Evolutionary conservation across 2,797 vertebrate genomes (phyloP), one percentile per base, ranked within the genome.

Genomic region (Channa striata): DNA sequence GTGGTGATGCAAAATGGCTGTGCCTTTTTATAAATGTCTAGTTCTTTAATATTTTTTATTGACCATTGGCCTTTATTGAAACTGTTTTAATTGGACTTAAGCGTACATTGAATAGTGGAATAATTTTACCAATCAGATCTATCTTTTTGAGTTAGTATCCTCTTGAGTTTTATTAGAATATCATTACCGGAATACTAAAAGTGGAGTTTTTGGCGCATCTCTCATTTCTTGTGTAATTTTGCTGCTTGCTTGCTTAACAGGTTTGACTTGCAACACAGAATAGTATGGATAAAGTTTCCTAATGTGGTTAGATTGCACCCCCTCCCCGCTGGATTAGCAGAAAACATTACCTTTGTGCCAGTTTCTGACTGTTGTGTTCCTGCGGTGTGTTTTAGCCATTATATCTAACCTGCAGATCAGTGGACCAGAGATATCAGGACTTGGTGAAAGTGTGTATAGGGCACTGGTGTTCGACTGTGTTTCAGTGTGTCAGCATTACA

Each of bases 401-500:
- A 53, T 44, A 69, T 68, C 58, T 53, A 23, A 49, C 40, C 60
- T 64, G 60, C 76, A 53, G 79, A 64, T 77, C 66, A 59, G 42
- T 72, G 74, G 56, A 77, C 73, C 65, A 51, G 51, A 58, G 63
- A 33, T 64, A 52, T 43, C 69, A 48, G 58, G 59, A 34, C 73
- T 68, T 66, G 72, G 69, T 70, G 25, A 56, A 33, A 59, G 59
- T 51, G 75, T 80, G 69, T 78, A 84, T 87, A 86, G 75, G 72
- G 53, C 63, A 53, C 68, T 65, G 39, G 67, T 49, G 76, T 74
- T 81, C 46, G 69, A 60, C 80, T 71, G 72, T 84, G 82, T 92
- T 91, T 77, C 86, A 89, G 74, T 72, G 61, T 68, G 86, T 91
- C 92, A 91, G 92, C 86, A 43, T 77, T 81, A 87, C 87, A 82